Conservation (phyloP, 2,113 vertebrate genomes). For the Ammodytes dubius region DNA sequence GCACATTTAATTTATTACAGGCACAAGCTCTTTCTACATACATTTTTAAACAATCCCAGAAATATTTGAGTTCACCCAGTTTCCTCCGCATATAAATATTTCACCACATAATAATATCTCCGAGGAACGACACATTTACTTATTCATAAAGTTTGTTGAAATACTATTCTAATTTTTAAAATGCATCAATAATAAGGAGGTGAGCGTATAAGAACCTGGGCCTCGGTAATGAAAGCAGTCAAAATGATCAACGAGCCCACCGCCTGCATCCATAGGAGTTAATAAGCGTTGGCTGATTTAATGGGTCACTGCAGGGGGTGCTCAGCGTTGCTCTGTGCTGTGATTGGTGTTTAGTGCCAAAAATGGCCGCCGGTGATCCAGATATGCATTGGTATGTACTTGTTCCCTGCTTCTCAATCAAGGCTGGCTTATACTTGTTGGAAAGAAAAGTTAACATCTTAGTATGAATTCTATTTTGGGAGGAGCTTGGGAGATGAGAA, state of each 20-base stretch:
- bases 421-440: background rate
- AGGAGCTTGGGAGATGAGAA: too few relatives aligned
- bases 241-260: constrained; percentile 52
- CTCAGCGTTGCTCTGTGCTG: background rate
- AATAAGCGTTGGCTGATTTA: constrained; percentile 26
- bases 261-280: constrained; percentile 33
- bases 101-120: background rate
- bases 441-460: background rate
- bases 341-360: constrained; percentile 28
- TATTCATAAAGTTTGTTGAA: constrained; percentile 17
- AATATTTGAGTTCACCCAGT: background rate
- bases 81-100: constrained; percentile 9
- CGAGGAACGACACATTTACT: constrained; percentile 19
- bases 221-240: constrained; percentile 51
- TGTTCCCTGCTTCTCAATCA: too few relatives aligned
- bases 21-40: background rate
- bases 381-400: background rate
- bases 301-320: constrained; percentile 23
- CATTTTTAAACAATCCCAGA: background rate
- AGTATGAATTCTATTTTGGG: too few relatives aligned
- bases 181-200: constrained; percentile 47
- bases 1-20: background rate
- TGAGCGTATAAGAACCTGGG: too few relatives aligned
- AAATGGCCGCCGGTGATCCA: constrained; percentile 8
- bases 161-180: constrained; percentile 43